Percentiles rank a stretch among this genome's conserved stretches.
These are phyloP conservation scores for Sesia apiformis DNA, from an alignment of 2,888 invertebrate species.

Conservation along the genomic window DNA sequence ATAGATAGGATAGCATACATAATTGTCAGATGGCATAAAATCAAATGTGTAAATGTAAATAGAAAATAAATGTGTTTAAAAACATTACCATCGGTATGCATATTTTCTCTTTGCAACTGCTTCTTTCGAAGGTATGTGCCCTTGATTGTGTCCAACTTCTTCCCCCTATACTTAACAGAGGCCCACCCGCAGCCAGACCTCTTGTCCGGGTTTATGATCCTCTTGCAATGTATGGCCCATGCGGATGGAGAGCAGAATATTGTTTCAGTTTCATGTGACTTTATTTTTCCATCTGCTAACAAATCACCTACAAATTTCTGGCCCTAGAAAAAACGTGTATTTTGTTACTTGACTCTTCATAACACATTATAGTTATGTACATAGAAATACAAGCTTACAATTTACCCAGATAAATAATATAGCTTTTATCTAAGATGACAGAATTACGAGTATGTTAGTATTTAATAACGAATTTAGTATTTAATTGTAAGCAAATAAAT, in stretches of 20 bases:
- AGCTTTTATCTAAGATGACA: no score
- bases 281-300: constrained; percentile 89
- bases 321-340: constrained; percentile 71
- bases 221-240: constrained; percentile 94
- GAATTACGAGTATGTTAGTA: no score
- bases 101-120: constrained; percentile 73
- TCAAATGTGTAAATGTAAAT: neutral
- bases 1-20: no score
- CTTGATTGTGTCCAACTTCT: constrained; percentile 91
- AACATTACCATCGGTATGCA: constrained; percentile 58
- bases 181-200: constrained; percentile 96
- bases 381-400: neutral
- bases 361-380: neutral
- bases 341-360: no score
- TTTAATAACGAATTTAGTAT: no score
- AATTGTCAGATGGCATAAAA: no score
- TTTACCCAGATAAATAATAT: no score
- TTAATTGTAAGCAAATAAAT: no score
- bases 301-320: constrained; percentile 93
- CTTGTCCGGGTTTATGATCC: constrained; percentile 92
- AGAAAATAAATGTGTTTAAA: neutral
- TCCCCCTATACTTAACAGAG: constrained; percentile 90
- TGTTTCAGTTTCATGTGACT: constrained; percentile 90
- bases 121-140: constrained; percentile 87
- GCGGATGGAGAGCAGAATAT: constrained; percentile 92